These are phyloP conservation scores for Myiothlypis chrysogaster DNA, from an alignment of 2,797 vertebrate genomes.

Conservation along the genomic window DNA sequence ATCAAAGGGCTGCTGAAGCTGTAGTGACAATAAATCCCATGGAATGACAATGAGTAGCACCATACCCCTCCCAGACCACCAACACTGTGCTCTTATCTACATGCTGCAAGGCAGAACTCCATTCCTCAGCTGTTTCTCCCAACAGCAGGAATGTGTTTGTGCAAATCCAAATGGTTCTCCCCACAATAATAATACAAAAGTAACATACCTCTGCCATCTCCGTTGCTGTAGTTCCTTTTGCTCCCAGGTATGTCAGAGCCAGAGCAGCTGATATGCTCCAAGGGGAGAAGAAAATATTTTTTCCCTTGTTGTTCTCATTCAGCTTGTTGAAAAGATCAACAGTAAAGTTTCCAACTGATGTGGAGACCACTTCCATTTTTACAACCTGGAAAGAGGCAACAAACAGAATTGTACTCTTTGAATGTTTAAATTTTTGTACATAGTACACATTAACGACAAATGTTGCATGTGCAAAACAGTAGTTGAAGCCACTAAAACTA, in stretches of 20 bases:
- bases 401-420: background rate
- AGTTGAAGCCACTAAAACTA: background rate
- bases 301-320: conserved; percentile 47
- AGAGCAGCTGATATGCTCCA: conserved; percentile 65
- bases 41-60: background rate
- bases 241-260: conserved; percentile 60
- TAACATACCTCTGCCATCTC: conserved; percentile 68
- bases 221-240: conserved; percentile 57
- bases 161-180: background rate
- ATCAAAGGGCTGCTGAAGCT: background rate
- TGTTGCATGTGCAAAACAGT: background rate
- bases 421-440: background rate
- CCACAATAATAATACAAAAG: accelerated
- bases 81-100: background rate
- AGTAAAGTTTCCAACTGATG: conserved; percentile 66
- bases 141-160: background rate
- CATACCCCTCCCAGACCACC: background rate
- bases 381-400: conserved; percentile 26
- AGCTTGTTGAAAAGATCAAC: conserved; percentile 68
- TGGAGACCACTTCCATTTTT: conserved; percentile 60
- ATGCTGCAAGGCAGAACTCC: background rate
- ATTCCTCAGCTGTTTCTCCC: background rate
- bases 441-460: background rate
- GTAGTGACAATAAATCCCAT: background rate
- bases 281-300: conserved; percentile 75